These are phyloP conservation scores for Halcyon smyrnensis DNA, from an alignment of 2,797 vertebrate species.

Conservation along the genomic window DNA sequence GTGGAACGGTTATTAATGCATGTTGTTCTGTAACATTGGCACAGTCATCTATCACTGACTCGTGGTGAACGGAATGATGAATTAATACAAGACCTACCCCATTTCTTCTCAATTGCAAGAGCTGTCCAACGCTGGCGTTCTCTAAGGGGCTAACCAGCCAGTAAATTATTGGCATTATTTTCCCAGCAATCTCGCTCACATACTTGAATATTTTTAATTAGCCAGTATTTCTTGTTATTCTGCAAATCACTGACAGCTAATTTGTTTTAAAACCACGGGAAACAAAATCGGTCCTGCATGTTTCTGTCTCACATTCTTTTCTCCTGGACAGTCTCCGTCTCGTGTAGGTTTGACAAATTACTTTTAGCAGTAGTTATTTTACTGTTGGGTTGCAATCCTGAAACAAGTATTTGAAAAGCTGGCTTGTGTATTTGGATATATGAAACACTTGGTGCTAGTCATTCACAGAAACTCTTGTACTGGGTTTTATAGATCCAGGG, in stretches of 20 bases:
- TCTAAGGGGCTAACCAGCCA: background rate
- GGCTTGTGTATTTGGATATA: background rate
- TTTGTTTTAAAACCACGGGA: conserved; percentile 45
- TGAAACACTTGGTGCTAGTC: conserved; percentile 2
- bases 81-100: conserved; percentile 4
- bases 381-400: background rate
- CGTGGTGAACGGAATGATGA: background rate
- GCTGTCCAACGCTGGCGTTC: background rate
- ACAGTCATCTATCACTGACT: conserved; percentile 21
- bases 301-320: background rate
- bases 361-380: conserved; percentile 42
- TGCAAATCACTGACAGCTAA: conserved; percentile 31
- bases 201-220: conserved; percentile 59
- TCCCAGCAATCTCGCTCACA: background rate
- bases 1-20: conserved; percentile 41
- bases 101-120: conserved; percentile 16
- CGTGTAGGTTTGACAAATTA: conserved; percentile 13
- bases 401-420: conserved; percentile 7
- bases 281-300: background rate
- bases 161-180: conserved; percentile 27
- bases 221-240: conserved; percentile 33
- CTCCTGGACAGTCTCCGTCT: background rate
- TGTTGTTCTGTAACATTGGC: background rate
- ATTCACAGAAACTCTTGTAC: background rate
- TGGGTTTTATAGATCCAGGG: background rate